These are phyloP conservation scores for Apotomis turbidana DNA, from an alignment of 2,888 invertebrate genomes.

Conservation along the genomic window DNA sequence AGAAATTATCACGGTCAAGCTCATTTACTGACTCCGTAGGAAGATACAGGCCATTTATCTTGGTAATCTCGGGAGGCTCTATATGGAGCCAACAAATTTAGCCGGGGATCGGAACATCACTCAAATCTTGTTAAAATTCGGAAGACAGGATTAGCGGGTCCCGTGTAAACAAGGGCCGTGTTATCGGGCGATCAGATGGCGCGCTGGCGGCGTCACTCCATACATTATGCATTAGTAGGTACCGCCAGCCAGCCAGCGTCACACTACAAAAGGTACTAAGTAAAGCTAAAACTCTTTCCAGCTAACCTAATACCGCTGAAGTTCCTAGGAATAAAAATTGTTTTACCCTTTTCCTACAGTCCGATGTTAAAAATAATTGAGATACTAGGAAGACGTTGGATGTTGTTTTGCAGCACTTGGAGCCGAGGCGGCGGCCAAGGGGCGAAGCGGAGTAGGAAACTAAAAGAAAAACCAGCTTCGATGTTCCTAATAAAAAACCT, in stretches of 20 bases:
- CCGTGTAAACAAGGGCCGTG: constrained; percentile 73
- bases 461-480: constrained; percentile 31
- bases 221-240: constrained; percentile 73
- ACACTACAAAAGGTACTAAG: constrained; percentile 55
- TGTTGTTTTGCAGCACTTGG: constrained; percentile 38
- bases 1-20: constrained; percentile 35
- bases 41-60: constrained; percentile 56
- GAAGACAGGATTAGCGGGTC: constrained; percentile 70
- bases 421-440: constrained; percentile 30
- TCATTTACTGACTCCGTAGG: constrained; percentile 42
- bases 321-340: constrained; percentile 26
- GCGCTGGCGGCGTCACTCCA: constrained; percentile 55
- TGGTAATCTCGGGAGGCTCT: constrained; percentile 54
- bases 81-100: constrained; percentile 50
- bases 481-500: constrained; percentile 30
- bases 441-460: constrained; percentile 29
- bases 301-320: constrained; percentile 22
- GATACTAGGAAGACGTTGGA: constrained; percentile 26
- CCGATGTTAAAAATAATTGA: constrained; percentile 31
- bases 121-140: constrained; percentile 76
- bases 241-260: constrained; percentile 57
- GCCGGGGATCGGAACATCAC: constrained; percentile 58
- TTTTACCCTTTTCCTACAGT: constrained; percentile 12
- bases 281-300: constrained; percentile 34
- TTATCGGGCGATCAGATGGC: constrained; percentile 74